Conservation (phyloP, 2,113 vertebrate species). For the Tachysurus fulvidraco region DNA sequence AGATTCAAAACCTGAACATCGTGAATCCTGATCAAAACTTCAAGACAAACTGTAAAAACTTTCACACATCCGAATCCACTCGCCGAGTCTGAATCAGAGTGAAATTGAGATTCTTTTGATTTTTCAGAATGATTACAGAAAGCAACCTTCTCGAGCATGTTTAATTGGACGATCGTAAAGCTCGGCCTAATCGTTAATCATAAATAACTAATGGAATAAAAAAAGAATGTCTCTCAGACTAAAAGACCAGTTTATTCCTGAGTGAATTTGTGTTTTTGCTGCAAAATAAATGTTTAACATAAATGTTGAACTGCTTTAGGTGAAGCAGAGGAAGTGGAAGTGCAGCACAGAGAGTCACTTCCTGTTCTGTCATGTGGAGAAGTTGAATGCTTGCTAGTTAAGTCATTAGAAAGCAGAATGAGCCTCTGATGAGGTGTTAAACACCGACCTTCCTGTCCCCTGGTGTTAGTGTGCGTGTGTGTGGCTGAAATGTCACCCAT, state of each 20-base stretch:
- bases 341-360: not conserved
- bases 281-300: not conserved
- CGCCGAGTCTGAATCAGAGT: not conserved
- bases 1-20: not conserved
- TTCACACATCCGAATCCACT: not conserved
- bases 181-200: not conserved
- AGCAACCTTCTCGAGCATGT: not conserved
- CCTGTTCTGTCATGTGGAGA: not conserved
- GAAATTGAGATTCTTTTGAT: too few species aligned
- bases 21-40: not conserved
- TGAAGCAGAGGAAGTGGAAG: not conserved
- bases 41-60: not conserved
- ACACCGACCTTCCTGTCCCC: not conserved
- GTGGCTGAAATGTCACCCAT: conserved; percentile 20
- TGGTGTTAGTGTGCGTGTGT: not conserved
- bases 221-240: not conserved
- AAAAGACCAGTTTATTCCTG: not conserved
- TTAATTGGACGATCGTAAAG: not conserved
- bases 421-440: not conserved
- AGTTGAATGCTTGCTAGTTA: not conserved
- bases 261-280: too few species aligned
- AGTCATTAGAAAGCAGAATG: conserved; percentile 14
- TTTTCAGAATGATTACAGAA: too few species aligned
- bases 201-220: not conserved
- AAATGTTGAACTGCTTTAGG: not conserved